Evolutionary conservation across 1,140 invertebrate genomes (phyloP), one percentile per base, ranked within the genome.

Genomic region (Grapholita molesta): DNA sequence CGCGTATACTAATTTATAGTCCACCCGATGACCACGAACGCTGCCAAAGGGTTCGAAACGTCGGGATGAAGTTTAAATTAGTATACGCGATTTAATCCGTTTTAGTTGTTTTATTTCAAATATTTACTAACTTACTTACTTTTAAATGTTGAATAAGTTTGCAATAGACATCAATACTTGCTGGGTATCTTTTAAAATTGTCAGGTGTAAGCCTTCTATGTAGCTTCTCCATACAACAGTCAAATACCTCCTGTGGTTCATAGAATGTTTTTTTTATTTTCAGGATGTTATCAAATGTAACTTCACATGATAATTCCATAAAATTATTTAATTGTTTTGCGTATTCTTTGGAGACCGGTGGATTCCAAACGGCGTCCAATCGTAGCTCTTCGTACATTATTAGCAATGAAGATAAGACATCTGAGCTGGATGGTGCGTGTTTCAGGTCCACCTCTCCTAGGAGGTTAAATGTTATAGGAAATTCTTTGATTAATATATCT

Each of bases 131-230:
- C n/a, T n/a, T n/a, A 28, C 55, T 70, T 76, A 85, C 87, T 74
- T 79, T 73, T 30, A 85, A 35, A 76, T 83, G 64, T 61, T 78
- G 76, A 11, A 82, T 55, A 33, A 85, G 55, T 33, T 66, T 68
- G 61, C 73, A 82, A 69, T 86, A 89, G 3, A 87, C 84, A 68
- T 86, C 84, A 69, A 87, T 74, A 70, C 82, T 82, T 8, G 77
- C 74, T 64, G 87, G 87, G 75, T 86, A 85, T 32, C 76, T 82
- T 65, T 87, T 87, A 55, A 86, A 85, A 71, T 81, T 70, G 11
- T 80, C 71, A 32, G 72, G 66, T 65, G 82, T 82, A 52, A 88
- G 66, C 69, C 84, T 89, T 21, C 65, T 67, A 74, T 86, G 82
- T 42, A 88, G 52, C 2, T 77, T 71, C 35, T 83, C 78, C 23